These are phyloP conservation scores for Caenorhabditis doughertyi DNA, from an alignment of 2,888 invertebrate genomes.

Conservation along the genomic window DNA sequence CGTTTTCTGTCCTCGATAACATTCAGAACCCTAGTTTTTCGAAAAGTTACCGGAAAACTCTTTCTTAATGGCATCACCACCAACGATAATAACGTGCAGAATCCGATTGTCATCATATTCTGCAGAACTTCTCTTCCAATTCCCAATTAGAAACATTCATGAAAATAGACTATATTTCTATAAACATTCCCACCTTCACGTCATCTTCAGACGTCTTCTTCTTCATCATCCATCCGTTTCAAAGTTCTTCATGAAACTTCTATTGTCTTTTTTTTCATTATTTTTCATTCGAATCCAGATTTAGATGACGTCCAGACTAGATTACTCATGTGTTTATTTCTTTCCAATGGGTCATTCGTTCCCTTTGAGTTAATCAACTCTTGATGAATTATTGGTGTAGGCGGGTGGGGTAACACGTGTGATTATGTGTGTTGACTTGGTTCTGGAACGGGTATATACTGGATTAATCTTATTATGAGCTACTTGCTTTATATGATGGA, in stretches of 20 bases:
- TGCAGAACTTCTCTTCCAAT: neutral
- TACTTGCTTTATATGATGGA: too few species aligned
- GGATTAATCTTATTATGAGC: conserved; percentile 26
- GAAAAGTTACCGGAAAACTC: too few species aligned
- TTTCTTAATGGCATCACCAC: too few species aligned
- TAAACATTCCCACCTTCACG: neutral
- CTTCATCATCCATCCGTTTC: conserved; percentile 1
- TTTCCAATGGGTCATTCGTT: neutral
- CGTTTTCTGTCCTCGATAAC: too few species aligned
- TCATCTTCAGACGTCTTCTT: conserved; percentile 28
- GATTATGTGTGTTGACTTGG: conserved; percentile 14
- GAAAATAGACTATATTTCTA: neutral
- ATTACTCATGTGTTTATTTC: conserved; percentile 50
- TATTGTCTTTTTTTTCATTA: neutral
- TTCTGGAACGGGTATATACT: conserved; percentile 19
- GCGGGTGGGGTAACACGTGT: neutral
- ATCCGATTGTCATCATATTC: neutral
- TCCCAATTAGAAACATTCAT: neutral
- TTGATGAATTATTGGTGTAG: conserved; percentile 50
- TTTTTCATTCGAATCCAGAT: conserved; percentile 36
- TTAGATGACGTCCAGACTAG: conserved; percentile 36
- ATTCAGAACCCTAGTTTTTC: too few species aligned
- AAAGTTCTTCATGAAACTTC: conserved; percentile 31
- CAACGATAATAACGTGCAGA: too few species aligned
- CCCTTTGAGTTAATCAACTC: conserved; percentile 29